A percentile compares a stretch with the other conserved stretches of the same genome.
Evolutionary conservation across 2,797 vertebrate species (phyloP).

Genomic region (Setipinna tenuifilis): DNA sequence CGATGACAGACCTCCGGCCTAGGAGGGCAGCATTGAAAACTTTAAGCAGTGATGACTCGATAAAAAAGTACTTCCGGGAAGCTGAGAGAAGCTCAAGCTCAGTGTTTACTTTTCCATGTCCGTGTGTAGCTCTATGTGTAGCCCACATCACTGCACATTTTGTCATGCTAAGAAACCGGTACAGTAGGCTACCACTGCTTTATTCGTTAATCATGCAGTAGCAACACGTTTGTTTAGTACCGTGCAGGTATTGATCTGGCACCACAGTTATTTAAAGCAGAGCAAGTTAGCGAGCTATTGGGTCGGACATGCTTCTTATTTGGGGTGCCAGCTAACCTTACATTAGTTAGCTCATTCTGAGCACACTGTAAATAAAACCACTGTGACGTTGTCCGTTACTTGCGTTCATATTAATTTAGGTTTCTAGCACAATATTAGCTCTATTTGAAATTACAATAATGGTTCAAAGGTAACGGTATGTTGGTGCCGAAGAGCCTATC

Average conservation of each 20-base stretch:
- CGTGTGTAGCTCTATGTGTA: conserved; percentile 37
- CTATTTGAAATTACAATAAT: not conserved
- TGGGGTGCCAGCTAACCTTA: not conserved
- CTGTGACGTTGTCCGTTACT: no score
- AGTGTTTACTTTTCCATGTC: conserved; percentile 62
- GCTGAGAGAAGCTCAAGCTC: conserved; percentile 35
- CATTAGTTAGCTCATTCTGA: not conserved
- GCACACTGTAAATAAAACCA: no score
- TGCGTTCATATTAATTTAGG: not conserved
- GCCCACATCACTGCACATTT: not conserved
- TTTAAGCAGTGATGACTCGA: not conserved
- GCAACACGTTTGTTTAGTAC: not conserved
- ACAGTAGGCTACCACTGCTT: not conserved
- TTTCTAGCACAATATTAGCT: not conserved
- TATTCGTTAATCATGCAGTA: not conserved
- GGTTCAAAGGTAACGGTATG: no score
- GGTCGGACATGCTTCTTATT: not conserved
- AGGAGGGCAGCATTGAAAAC: conserved; percentile 39
- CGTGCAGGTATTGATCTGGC: not conserved
- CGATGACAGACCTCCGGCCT: conserved; percentile 52
- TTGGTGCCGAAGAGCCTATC: no score
- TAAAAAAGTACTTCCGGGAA: not conserved
- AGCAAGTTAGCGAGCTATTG: not conserved
- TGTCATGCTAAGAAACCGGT: not conserved
- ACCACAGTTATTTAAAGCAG: not conserved